A percentile compares a stretch with the other conserved stretches of the same genome.
Conservation (phyloP, 2,113 vertebrate species). For the Tamias sibiricus region DNA sequence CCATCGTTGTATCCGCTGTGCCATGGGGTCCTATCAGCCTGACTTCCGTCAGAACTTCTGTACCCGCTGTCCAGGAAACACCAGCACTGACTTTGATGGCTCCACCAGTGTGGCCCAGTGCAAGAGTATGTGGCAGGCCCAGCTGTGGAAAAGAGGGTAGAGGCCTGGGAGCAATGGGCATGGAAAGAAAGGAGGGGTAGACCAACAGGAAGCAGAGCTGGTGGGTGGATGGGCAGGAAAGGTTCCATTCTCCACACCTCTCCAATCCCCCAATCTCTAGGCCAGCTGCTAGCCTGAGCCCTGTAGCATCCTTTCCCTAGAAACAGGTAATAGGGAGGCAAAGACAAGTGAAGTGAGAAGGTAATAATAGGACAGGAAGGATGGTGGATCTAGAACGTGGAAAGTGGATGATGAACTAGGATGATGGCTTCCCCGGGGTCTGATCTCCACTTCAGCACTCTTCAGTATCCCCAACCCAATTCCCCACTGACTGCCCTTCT, state of each 20-base stretch:
- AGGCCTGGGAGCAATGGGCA: background rate
- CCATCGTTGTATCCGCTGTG: constrained; percentile 97
- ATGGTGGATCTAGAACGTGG: background rate
- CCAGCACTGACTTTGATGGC: constrained; percentile 97
- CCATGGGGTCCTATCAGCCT: constrained; percentile 95
- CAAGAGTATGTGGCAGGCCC: constrained; percentile 92
- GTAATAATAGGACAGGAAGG: background rate
- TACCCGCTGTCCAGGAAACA: constrained; percentile 96
- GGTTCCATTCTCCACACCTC: background rate
- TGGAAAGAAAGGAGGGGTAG: background rate
- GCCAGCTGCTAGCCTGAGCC: background rate
- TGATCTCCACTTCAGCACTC: background rate
- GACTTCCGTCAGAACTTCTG: constrained; percentile 99
- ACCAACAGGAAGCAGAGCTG: background rate
- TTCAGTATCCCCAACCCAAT: background rate
- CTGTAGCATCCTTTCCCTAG: background rate
- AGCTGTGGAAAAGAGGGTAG: background rate
- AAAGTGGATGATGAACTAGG: background rate
- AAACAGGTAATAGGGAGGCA: background rate
- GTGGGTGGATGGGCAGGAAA: background rate
- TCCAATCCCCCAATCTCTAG: background rate
- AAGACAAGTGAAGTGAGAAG: background rate
- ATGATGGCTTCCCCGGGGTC: background rate
- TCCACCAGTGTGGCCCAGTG: constrained; percentile 97
- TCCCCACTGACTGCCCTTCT: constrained; percentile 60